Conservation (phyloP, 2,888 invertebrate genomes). For the Ceramica pisi region DNA sequence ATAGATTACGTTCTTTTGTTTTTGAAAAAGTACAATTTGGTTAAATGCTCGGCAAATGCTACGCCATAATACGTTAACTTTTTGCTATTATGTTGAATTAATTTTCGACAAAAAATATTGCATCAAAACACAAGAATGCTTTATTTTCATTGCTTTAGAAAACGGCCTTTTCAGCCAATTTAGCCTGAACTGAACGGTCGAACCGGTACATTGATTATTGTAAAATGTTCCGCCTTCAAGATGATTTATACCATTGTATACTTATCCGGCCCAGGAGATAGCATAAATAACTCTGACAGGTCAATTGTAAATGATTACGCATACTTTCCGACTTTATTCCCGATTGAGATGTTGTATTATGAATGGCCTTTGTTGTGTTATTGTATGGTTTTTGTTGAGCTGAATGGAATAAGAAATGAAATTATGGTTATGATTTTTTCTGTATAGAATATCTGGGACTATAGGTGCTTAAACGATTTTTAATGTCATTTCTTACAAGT, state of each 20-base stretch:
- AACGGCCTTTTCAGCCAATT: constrained; percentile 55
- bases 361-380: constrained; percentile 46
- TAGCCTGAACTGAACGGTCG: constrained; percentile 53
- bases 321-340: constrained; percentile 62
- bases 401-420: constrained; percentile 28
- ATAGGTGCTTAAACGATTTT: constrained; percentile 19
- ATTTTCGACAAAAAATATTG: neutral
- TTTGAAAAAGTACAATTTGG: constrained; percentile 72
- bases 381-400: constrained; percentile 42
- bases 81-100: too few species aligned
- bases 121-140: neutral
- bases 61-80: too few species aligned
- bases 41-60: constrained; percentile 24
- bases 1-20: constrained; percentile 75
- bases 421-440: constrained; percentile 24
- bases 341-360: constrained; percentile 60
- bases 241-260: constrained; percentile 77
- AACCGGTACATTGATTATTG: constrained; percentile 68
- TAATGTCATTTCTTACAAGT: constrained; percentile 7
- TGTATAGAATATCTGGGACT: constrained; percentile 15
- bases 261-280: constrained; percentile 70
- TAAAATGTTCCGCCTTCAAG: constrained; percentile 70
- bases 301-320: constrained; percentile 82
- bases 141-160: constrained; percentile 26
- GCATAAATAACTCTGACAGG: constrained; percentile 81